Evolutionary conservation across 2,888 invertebrate species (phyloP).

Genomic region (Gortyna flavago): DNA sequence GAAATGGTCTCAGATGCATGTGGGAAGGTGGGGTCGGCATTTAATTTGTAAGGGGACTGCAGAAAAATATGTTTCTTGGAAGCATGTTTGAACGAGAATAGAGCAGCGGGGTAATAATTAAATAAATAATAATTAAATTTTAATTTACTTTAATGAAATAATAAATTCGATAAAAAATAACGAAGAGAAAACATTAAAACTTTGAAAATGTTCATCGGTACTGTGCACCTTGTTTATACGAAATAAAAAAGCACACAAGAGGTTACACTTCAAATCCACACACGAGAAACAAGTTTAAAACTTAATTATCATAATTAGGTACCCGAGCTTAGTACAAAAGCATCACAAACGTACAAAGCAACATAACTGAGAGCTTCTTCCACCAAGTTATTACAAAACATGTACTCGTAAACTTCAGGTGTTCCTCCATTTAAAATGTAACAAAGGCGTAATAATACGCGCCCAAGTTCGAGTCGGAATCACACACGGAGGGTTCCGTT

Average conservation of each 20-base stretch:
- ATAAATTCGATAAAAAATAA: background rate
- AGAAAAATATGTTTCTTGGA: background rate
- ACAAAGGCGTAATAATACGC: background rate
- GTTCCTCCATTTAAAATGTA: background rate
- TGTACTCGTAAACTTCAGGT: background rate
- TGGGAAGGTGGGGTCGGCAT: no score
- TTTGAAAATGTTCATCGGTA: background rate
- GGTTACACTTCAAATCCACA: background rate
- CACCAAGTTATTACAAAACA: background rate
- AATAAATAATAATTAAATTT: no score
- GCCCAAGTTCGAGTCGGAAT: background rate
- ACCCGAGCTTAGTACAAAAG: background rate
- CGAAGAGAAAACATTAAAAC: background rate
- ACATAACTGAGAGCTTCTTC: background rate
- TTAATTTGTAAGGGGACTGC: no score
- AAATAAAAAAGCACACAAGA: background rate
- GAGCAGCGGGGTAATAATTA: background rate
- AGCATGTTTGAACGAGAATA: background rate
- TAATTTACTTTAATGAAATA: no score
- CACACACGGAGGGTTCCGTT: background rate
- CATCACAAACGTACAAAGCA: background rate
- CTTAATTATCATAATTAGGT: constrained; percentile 1
- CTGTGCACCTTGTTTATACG: background rate
- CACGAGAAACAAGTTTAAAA: constrained; percentile 20
- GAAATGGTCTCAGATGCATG: background rate